phyloP scores from a whole-genome alignment of 2,113 vertebrate genomes.

The Eclectus roratus region DNA sequence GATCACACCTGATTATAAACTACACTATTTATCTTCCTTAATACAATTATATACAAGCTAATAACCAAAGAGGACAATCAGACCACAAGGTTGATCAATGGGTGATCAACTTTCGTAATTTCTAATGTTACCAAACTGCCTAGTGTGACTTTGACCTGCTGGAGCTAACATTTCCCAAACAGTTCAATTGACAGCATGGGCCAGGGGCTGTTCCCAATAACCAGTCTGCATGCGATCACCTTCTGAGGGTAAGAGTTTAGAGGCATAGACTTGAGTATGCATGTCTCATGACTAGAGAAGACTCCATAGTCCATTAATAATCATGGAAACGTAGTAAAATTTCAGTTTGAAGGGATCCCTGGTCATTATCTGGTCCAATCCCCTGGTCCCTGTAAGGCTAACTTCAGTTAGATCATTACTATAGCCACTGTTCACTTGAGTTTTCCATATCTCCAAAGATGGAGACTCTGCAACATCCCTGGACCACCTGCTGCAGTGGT shows the following conservation, averaged over 20 bases:
- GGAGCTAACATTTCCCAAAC: neutral
- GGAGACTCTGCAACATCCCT: neutral
- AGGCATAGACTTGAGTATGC: neutral
- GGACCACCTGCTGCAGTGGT: neutral
- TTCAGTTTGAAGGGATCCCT: neutral
- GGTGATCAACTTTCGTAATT: neutral
- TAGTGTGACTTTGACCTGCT: neutral
- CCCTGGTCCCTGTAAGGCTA: neutral
- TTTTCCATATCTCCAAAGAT: neutral
- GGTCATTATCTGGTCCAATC: neutral
- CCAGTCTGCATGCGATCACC: neutral
- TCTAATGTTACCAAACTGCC: neutral
- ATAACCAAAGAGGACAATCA: neutral
- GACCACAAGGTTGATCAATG: neutral
- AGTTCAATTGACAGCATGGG: neutral
- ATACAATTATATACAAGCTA: neutral
- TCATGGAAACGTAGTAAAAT: neutral
- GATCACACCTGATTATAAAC: neutral
- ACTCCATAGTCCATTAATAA: neutral
- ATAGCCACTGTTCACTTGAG: neutral
- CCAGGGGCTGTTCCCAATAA: neutral
- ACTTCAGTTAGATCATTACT: neutral
- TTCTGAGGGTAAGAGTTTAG: neutral
- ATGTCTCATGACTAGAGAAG: neutral
- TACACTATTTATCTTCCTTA: neutral